Evolutionary conservation across 1,140 invertebrate genomes (phyloP), one percentile per base, ranked within the genome.

Genomic region (Magallana ariakensis): DNA sequence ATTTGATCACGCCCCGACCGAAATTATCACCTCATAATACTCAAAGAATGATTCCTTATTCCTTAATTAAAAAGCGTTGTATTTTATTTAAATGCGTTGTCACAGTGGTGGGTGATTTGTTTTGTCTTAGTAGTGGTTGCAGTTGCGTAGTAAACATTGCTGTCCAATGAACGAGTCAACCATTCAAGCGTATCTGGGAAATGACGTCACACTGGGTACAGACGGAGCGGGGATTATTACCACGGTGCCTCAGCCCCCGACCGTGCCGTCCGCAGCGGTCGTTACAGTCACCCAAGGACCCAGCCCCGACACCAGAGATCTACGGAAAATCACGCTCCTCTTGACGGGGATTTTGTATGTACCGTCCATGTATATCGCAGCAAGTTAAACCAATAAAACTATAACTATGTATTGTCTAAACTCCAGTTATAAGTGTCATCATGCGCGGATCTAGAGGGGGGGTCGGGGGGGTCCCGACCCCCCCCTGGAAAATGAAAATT

Each of bases 61-160:
- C n/a, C n/a, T n/a, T 60, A n/a, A 13, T 15, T 0, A 60, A 15
- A 13, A n/a, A 13, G 58, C 15, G 58, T 60, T 60, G 15, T 0
- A 13, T 10, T 6, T 16, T n/a, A n/a, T 13, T 13, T 2, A 5
- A 60, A 60, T 15, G 58, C 15, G 58, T 11, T 5, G 58, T 11
- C 15, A 15, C 10, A n/a, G 58, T 11, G 58, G 58, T 11, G 57
- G n/a, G n/a, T n/a, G n/a, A n/a, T n/a, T n/a, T n/a, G 5, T 80
- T 80, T 19, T 80, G 0, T 33, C 16, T 33, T 15, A 10, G 6
- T 26, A 84, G 83, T 84, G 83, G 83, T 84, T 84, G 19, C 83
- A 84, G 58, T 33, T 84, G n/a, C 66, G 58, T 19, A 84, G 58
- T 66, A 84, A 84, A 46, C 66, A 84, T 19, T 60, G 33, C 19